Base-by-base conservation (phyloP, 2,888 invertebrate genomes). In the Gryllus longicercus region DNA sequence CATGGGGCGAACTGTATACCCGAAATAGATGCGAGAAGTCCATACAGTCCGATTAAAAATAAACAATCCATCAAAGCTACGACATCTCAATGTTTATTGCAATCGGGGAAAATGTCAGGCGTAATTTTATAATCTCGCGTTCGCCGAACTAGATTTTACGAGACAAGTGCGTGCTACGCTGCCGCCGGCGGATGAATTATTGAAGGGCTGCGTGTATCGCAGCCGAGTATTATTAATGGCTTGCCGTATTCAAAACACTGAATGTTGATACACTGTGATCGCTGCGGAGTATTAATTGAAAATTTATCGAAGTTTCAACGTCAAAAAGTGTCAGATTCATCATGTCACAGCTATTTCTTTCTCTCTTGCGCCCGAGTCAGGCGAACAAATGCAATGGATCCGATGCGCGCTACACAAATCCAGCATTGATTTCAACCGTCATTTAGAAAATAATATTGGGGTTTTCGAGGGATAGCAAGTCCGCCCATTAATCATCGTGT, bases 301-400 rank as follows among this genome's bases (percentile, higher is more conserved):
- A 82, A 82, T 82, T 82, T 82, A 82, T 82, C 80, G 82, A 82
- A 82, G 82, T 81, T 82, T 81, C 80, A 79, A 80, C 79, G 81
- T 82, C 82, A 81, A 82, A 82, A 82, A 82, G 80, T 82, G 82
- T 82, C 81, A 82, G 80, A 79, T 80, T 80, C 79, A 82, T 82
- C 81, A 81, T 77, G 79, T n/a, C 76, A 50, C 21, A 25, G 51
- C 51, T 75, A 51, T 79, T 79, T 76, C 76, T 79, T 51, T 79
- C 79, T 50, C 79, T 49, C 79, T 78, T 75, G 77, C 74, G 18
- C 23, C 76, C 76, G 23, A 76, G 50, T 50, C 77, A 18, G 75
- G 51, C 79, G 51, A 77, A 79, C 63, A 76, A 76, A 76, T 79
- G 79, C 79, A 76, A 50, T 76, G 79, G 51, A 51, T 79, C 75